Evolutionary conservation across 2,113 vertebrate species (phyloP), one percentile per base, ranked within the genome.

Genomic region (Nothocercus julius): DNA sequence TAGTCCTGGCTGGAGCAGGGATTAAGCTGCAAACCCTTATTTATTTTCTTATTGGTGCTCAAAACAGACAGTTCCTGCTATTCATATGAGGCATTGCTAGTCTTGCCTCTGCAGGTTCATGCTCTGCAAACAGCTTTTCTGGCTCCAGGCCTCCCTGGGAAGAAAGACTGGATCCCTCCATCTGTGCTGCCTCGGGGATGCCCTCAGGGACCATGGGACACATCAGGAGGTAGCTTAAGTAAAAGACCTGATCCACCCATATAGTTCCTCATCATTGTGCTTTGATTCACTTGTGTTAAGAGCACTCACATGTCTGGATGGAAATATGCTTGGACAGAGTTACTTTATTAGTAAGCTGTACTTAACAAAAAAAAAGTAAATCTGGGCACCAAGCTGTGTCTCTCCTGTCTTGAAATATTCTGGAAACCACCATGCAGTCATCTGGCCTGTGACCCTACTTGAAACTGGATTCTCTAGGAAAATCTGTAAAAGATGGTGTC

Each of bases 401-500:
- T 87, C 42, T 24, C 38, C 45, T 61, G 54, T 51, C 85, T 86
- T 70, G 82, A 67, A 53, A 70, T 4, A 5, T 94, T 62, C 80
- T 94, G 66, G 45, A 92, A 64, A 62, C 11, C 36, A 87, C 62
- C 32, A 25, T 64, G 42, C 40, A 54, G 70, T 63, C 84, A 76
- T 22, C 67, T 79, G 70, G 64, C 45, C 58, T 80, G 79, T 81
- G 81, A 68, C 22, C 45, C 16, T 66, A 42, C 70, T 56, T 63
- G 84, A 67, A 66, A 70, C 80, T 83, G 87, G 94, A 94, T 95
- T 72, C 83, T 85, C 85, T 66, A 90, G 87, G 87, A 97, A 95
- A 96, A 90, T 82, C 88, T 70, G 51, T 96, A 83, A 88, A 78
- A 93, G 94, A 92, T 91, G 70, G 38, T 95, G 92, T 72, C 70